These are phyloP conservation scores for Galaxias olidus DNA, from an alignment of 2,797 vertebrate genomes.

Conservation along the genomic window DNA sequence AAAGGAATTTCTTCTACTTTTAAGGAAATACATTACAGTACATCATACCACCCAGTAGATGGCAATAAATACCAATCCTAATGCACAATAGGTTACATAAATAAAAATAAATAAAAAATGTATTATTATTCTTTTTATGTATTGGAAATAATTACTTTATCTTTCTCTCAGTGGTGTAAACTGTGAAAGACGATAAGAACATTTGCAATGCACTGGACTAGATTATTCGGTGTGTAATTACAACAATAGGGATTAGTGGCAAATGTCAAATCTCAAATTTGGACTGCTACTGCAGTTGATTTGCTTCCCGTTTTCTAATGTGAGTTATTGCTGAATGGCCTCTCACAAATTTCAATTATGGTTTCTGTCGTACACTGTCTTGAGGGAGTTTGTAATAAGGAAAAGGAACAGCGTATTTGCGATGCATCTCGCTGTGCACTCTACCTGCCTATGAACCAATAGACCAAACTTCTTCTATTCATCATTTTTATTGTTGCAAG, in stretches of 20 bases:
- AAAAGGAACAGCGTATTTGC: not conserved
- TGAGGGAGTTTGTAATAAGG: not conserved
- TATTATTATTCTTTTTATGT: too few species aligned
- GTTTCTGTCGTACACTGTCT: not conserved
- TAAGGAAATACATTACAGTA: conserved; percentile 18
- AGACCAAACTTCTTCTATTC: conserved; percentile 2
- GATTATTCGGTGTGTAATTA: too few species aligned
- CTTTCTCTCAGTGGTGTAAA: too few species aligned
- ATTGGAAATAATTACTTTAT: too few species aligned
- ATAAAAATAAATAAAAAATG: not conserved
- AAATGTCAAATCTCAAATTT: too few species aligned
- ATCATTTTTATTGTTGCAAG: conserved; percentile 26
- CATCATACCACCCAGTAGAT: conserved; percentile 42
- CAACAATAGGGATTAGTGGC: too few species aligned
- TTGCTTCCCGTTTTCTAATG: not conserved
- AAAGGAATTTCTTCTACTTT: not conserved
- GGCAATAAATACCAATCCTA: conserved; percentile 32
- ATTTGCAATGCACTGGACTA: too few species aligned
- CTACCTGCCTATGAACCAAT: conserved; percentile 25
- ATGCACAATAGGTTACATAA: not conserved
- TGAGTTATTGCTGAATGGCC: not conserved
- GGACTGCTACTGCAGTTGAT: too few species aligned
- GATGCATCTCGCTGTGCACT: conserved; percentile 29
- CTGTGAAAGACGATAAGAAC: too few species aligned
- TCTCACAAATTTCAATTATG: not conserved